These are phyloP conservation scores for Gadus chalcogrammus DNA, from an alignment of 2,113 vertebrate genomes.

Conservation along the genomic window DNA sequence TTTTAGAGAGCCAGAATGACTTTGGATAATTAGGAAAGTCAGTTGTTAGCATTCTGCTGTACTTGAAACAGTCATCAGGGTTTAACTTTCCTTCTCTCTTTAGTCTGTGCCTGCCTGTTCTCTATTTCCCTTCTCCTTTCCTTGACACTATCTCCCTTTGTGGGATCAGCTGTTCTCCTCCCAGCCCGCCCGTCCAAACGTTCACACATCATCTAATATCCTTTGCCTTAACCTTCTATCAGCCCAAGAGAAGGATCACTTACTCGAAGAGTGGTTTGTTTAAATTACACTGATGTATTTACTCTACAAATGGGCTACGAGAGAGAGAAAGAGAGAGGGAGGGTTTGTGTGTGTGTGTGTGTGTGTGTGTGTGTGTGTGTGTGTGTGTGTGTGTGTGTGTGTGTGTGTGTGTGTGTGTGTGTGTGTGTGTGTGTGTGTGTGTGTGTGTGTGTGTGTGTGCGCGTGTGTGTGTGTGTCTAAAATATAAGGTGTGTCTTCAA, in stretches of 20 bases:
- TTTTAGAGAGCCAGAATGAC: neutral
- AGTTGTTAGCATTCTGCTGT: neutral
- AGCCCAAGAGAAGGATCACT: neutral
- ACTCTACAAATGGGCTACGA: neutral
- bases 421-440: neutral
- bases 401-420: conserved; percentile 1
- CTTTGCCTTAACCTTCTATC: neutral
- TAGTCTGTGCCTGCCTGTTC: neutral
- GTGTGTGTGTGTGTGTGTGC: neutral
- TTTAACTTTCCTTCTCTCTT: neutral
- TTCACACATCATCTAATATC: neutral
- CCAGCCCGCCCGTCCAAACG: too few species aligned
- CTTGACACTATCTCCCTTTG: neutral
- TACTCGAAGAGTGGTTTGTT: neutral
- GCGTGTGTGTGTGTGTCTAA: neutral
- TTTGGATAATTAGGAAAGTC: neutral
- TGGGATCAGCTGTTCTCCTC: too few species aligned
- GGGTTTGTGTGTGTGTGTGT: conserved; percentile 6
- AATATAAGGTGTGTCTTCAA: too few species aligned
- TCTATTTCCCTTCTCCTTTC: neutral
- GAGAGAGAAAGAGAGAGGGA: neutral
- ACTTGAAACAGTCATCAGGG: neutral
- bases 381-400: conserved; percentile 8
- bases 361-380: neutral
- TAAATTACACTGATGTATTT: neutral